These are phyloP conservation scores for Allygus modestus DNA, from an alignment of 2,888 invertebrate species.

Conservation along the genomic window DNA sequence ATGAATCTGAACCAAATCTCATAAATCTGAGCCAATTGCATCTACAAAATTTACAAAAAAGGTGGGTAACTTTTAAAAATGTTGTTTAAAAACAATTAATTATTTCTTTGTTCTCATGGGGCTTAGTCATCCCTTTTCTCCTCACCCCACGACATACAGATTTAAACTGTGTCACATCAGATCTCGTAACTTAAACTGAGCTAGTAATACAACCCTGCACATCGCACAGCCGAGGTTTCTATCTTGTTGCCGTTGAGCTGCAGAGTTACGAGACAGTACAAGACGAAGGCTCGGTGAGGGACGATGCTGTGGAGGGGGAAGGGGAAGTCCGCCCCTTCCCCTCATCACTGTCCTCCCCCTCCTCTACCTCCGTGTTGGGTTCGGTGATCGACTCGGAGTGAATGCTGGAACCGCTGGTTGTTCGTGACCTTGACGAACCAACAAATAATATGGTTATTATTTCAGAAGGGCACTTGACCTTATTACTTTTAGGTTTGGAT, in stretches of 20 bases:
- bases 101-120: too few species aligned
- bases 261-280: not conserved
- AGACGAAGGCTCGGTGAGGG: not conserved
- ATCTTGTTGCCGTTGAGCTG: not conserved
- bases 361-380: conserved; percentile 16
- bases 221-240: not conserved
- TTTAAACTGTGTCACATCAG: too few species aligned
- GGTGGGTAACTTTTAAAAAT: too few species aligned
- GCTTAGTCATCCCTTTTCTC: too few species aligned
- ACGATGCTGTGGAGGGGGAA: conserved; percentile 9
- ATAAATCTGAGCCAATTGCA: too few species aligned
- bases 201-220: not conserved
- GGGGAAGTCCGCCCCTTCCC: conserved; percentile 10
- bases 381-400: conserved; percentile 11
- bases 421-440: not conserved
- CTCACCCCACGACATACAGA: too few species aligned
- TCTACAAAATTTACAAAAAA: too few species aligned
- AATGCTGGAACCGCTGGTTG: not conserved
- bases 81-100: too few species aligned
- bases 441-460: not conserved
- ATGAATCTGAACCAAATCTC: too few species aligned
- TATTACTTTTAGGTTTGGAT: too few species aligned
- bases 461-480: too few species aligned
- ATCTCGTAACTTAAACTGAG: not conserved
- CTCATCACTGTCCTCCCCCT: not conserved